Conservation (phyloP, 2,888 invertebrate species). For the Zaprionus bogoriensis region DNA sequence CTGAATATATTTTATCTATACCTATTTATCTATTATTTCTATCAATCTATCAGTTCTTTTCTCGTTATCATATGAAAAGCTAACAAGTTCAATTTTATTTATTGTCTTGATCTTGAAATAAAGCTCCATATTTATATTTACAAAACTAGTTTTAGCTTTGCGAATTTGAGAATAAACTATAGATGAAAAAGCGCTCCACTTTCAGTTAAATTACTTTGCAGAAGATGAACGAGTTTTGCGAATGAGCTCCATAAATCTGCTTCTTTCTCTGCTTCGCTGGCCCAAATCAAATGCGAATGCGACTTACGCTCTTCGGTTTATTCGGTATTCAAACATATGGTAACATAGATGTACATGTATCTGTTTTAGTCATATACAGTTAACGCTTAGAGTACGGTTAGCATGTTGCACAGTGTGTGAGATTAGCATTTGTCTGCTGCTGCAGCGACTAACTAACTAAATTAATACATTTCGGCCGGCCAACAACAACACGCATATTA, state of each 20-base stretch:
- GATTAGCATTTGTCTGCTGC: slow-evolving; percentile 44
- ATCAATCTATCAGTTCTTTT: too few species aligned
- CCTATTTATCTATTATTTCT: too few species aligned
- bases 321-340: neutral
- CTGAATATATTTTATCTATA: too few species aligned
- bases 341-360: too few species aligned
- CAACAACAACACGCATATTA: slow-evolving; percentile 9
- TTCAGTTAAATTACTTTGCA: neutral
- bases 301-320: neutral
- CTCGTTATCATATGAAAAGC: too few species aligned
- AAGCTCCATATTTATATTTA: too few species aligned
- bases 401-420: slow-evolving; percentile 1
- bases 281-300: slow-evolving; percentile 2
- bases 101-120: too few species aligned
- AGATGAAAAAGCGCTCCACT: too few species aligned
- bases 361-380: slow-evolving; percentile 3
- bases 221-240: neutral
- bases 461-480: slow-evolving; percentile 68
- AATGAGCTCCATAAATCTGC: neutral
- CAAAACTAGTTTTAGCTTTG: too few species aligned
- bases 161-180: too few species aligned
- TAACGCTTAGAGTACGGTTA: slow-evolving; percentile 8
- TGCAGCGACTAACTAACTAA: slow-evolving; percentile 45
- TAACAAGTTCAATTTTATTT: too few species aligned
- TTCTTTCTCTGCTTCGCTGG: neutral